Percentiles rank a stretch among this genome's conserved stretches.
phyloP scores from a whole-genome alignment of 2,797 vertebrate species.

The Avahi laniger region DNA sequence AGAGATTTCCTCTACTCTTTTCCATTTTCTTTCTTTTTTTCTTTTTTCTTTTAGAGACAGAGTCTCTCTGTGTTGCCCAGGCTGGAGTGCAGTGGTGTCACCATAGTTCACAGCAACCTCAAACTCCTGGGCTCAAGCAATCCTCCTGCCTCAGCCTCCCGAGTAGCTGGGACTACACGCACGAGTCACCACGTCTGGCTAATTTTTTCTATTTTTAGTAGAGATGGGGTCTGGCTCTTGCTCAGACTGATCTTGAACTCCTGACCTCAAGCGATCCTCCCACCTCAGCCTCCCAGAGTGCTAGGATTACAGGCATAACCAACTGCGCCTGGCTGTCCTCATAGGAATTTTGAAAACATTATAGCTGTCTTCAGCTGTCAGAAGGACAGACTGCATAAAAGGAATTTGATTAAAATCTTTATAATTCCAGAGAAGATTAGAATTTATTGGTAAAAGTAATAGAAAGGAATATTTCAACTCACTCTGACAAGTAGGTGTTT shows the following conservation, averaged over 20 bases:
- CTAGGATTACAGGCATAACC: background rate
- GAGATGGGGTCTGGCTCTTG: background rate
- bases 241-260: background rate
- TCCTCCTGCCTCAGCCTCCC: background rate
- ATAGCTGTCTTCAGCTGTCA: background rate
- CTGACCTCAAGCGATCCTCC: background rate
- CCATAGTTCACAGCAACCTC: no score
- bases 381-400: background rate
- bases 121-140: no score
- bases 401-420: background rate
- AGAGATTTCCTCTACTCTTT: background rate
- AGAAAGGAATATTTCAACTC: slow-evolving; percentile 25
- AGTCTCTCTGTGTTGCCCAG: no score
- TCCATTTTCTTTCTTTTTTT: background rate
- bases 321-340: background rate
- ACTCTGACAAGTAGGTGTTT: slow-evolving; percentile 33
- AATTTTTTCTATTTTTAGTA: no score
- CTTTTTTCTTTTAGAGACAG: background rate
- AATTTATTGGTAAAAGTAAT: background rate
- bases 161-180: no score
- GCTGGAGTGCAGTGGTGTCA: no score
- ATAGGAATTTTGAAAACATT: background rate
- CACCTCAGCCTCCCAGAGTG: background rate
- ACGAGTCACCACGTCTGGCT: no score
- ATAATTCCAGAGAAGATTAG: background rate